Percentiles rank a stretch among this genome's conserved stretches.
These are phyloP conservation scores for Dioctria linearis DNA, from an alignment of 2,888 invertebrate genomes.

Conservation along the genomic window DNA sequence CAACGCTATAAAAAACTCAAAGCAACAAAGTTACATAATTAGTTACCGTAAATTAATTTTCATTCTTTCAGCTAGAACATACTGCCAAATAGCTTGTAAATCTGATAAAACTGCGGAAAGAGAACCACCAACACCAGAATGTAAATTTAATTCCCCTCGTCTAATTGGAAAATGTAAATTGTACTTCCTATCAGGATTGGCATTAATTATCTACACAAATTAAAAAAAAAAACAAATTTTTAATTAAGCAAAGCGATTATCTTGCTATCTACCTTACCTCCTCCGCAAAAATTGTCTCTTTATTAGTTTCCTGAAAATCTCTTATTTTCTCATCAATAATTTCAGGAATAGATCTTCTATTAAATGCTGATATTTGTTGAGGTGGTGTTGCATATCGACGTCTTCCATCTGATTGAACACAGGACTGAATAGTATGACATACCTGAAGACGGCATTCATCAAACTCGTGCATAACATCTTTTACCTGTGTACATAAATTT, in stretches of 20 bases:
- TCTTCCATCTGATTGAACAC: slow-evolving; percentile 86
- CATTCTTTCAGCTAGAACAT: slow-evolving; percentile 83
- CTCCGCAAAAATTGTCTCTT: slow-evolving; percentile 82
- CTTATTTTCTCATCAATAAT: slow-evolving; percentile 74
- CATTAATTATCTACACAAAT: slow-evolving; percentile 55
- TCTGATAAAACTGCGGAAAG: slow-evolving; percentile 87
- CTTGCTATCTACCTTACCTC: slow-evolving; percentile 74
- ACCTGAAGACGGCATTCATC: slow-evolving; percentile 89
- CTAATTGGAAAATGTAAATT: slow-evolving; percentile 93
- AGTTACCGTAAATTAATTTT: slow-evolving; percentile 77
- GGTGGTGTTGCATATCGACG: slow-evolving; percentile 88
- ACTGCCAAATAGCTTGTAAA: slow-evolving; percentile 90
- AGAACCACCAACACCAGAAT: slow-evolving; percentile 88
- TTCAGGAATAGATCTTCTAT: slow-evolving; percentile 84
- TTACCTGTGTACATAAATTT: slow-evolving; percentile 69
- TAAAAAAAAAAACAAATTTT: not conserved
- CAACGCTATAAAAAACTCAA: not conserved
- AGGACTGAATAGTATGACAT: slow-evolving; percentile 88
- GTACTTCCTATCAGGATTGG: slow-evolving; percentile 78
- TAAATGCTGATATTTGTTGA: slow-evolving; percentile 91
- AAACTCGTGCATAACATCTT: slow-evolving; percentile 82
- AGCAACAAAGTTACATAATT: not conserved
- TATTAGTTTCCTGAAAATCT: slow-evolving; percentile 77
- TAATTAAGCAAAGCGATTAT: not conserved
- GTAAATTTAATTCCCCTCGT: slow-evolving; percentile 90